Evolutionary conservation across 2,888 invertebrate genomes (phyloP).

Genomic region (Drosophila algonquin): DNA sequence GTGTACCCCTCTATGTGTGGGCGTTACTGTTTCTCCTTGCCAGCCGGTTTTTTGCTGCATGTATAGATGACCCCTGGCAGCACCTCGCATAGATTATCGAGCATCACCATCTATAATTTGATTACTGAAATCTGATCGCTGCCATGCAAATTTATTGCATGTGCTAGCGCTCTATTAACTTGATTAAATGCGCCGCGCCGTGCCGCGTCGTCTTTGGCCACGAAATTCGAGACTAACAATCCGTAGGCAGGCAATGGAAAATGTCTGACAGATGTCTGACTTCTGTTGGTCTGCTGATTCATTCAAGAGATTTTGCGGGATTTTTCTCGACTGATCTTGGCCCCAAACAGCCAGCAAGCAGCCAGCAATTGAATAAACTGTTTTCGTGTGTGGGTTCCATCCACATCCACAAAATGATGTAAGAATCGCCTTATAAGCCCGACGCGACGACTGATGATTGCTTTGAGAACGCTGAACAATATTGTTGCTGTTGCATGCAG

Average conservation of each 20-base stretch:
- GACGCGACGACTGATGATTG: conserved; percentile 16
- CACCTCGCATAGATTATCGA: conserved; percentile 25
- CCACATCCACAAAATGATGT: conserved; percentile 29
- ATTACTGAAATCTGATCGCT: conserved; percentile 42
- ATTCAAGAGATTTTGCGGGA: conserved; percentile 12
- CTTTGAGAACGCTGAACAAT: not conserved
- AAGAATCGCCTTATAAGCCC: conserved; percentile 44
- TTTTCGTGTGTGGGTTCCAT: conserved; percentile 31
- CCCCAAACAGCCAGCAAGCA: conserved; percentile 38
- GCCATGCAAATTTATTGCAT: conserved; percentile 53
- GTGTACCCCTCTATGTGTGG: conserved; percentile 11
- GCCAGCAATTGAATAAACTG: conserved; percentile 26
- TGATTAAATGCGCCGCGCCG: conserved; percentile 48
- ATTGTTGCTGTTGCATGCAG: conserved; percentile 5
- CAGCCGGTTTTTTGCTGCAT: conserved; percentile 23
- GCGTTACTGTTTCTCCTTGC: conserved; percentile 19
- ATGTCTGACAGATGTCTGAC: conserved; percentile 47
- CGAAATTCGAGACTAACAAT: conserved; percentile 49
- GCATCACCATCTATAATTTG: conserved; percentile 48
- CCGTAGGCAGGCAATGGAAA: conserved; percentile 38
- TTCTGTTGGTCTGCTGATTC: conserved; percentile 35
- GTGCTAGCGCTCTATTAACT: conserved; percentile 51
- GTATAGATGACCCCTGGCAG: conserved; percentile 15
- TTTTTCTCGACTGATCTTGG: conserved; percentile 41
- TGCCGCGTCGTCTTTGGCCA: conserved; percentile 1